These are phyloP conservation scores for Rhagoletis pomonella DNA, from an alignment of 1,140 invertebrate genomes.

Conservation along the genomic window DNA sequence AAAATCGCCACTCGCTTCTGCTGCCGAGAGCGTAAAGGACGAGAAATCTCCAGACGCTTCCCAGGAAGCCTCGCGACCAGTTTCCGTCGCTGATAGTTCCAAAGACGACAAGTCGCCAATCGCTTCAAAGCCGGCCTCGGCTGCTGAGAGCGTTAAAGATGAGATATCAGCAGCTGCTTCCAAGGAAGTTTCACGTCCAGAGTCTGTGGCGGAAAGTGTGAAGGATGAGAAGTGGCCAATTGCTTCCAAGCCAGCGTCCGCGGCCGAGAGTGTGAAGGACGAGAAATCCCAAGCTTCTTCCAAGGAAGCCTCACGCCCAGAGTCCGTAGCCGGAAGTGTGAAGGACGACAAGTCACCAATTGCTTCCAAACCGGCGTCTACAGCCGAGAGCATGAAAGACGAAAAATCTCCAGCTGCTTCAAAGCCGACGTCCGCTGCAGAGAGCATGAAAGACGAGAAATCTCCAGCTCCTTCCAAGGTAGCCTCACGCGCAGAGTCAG, in stretches of 20 bases:
- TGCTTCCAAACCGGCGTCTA: neutral
- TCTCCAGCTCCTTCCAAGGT: slow-evolving; percentile 54
- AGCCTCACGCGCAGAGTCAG: slow-evolving; percentile 56
- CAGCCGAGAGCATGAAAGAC: slow-evolving; percentile 32
- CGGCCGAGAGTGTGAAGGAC: slow-evolving; percentile 45
- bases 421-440: slow-evolving; percentile 61
- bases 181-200: slow-evolving; percentile 57
- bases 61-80: slow-evolving; percentile 58
- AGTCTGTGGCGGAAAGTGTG: slow-evolving; percentile 59
- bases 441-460: slow-evolving; percentile 58
- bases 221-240: slow-evolving; percentile 55
- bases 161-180: slow-evolving; percentile 48
- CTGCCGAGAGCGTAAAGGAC: slow-evolving; percentile 56
- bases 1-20: slow-evolving; percentile 47
- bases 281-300: slow-evolving; percentile 56
- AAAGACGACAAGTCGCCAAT: slow-evolving; percentile 60
- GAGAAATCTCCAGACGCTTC: slow-evolving; percentile 59
- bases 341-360: slow-evolving; percentile 50
- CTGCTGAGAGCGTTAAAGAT: slow-evolving; percentile 55
- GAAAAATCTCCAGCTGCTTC: slow-evolving; percentile 58
- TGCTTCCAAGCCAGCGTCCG: slow-evolving; percentile 11
- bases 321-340: slow-evolving; percentile 57
- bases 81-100: slow-evolving; percentile 57
- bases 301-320: slow-evolving; percentile 56
- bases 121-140: slow-evolving; percentile 58